Base-by-base conservation (phyloP, 2,797 vertebrate species). In the Pelodytes ibericus region DNA sequence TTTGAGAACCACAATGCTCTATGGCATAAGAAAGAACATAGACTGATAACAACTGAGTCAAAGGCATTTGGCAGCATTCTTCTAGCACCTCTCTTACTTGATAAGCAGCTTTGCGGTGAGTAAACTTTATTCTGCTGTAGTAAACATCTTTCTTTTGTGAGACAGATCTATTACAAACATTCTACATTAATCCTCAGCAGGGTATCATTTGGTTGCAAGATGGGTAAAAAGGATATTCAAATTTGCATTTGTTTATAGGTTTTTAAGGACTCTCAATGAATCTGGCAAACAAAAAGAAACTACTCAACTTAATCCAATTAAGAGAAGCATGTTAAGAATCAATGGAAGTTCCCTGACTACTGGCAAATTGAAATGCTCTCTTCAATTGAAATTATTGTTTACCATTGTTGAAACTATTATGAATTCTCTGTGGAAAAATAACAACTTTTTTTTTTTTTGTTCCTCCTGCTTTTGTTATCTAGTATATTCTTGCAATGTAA, bases 401-500 rank as follows among this genome's bases (percentile, higher is more conserved):
- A 57, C 33, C 24, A 66, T 65, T 66, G n/a, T 27, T 57, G 9
- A 16, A 64, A 57, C 31, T 58, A 58, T 25, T 41, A 66, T 30
- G 11, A 57, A 74, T 30, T 26, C 10, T 1, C 24, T 66, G 62
- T 59, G 20, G 31, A 41, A 64, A 65, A n/a, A 39, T 4, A 36
- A 36, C 15, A 49, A 29, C n/a, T n/a, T n/a, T n/a, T n/a, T n/a
- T n/a, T n/a, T n/a, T n/a, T n/a, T n/a, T 47, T 72, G 57, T 61
- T 24, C 36, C 20, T 49, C 39, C 30, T n/a, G 47, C 39, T 71
- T 61, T 27, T 53, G 27, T 22, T 36, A 61, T 15, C 26, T 61
- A 22, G 47, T 30, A 61, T 27, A 72, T 49, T 72, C 41, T 36
- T 61, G 18, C 29, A 61, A 72, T 61, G 8, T 27, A 39, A 27